A percentile compares a stretch with the other conserved stretches of the same genome.
phyloP scores from a whole-genome alignment of 2,888 invertebrate species.

The Parasteatoda lunata region DNA sequence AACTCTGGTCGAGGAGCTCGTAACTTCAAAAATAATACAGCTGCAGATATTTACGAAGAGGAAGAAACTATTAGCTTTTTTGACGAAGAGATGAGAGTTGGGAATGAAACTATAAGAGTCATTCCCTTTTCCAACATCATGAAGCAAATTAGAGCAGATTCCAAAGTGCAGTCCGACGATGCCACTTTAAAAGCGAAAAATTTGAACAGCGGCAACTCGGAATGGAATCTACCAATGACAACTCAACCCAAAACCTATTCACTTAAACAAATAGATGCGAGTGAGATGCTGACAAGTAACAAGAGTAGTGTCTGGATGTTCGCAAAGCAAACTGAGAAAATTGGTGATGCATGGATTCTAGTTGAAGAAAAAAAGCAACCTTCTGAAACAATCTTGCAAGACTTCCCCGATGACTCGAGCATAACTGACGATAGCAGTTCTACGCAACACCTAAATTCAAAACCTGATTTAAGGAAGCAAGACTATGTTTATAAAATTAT shows the following conservation, averaged over 20 bases:
- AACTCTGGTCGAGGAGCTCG: not conserved
- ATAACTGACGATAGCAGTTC: not conserved
- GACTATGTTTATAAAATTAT: slow-evolving; percentile 21
- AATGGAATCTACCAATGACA: slow-evolving; percentile 47
- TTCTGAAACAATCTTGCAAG: too few relatives aligned
- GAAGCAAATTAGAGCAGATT: slow-evolving; percentile 15
- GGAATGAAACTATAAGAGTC: slow-evolving; percentile 40
- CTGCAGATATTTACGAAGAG: not conserved
- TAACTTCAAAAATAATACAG: not conserved
- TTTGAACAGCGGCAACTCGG: not conserved
- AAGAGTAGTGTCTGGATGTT: slow-evolving; percentile 37
- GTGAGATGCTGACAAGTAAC: slow-evolving; percentile 19
- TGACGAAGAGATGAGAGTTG: slow-evolving; percentile 36
- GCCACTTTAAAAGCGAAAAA: not conserved
- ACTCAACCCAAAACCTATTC: slow-evolving; percentile 36
- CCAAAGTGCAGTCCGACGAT: not conserved
- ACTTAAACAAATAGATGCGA: slow-evolving; percentile 24
- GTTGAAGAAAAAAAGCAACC: not conserved
- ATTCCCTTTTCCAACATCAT: slow-evolving; percentile 52
- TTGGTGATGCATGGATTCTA: slow-evolving; percentile 30
- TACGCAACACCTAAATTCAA: not conserved
- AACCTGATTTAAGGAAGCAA: not conserved
- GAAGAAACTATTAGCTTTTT: not conserved
- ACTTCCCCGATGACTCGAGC: not conserved
- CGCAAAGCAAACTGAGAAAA: not conserved